These are phyloP conservation scores for Syngnathus floridae DNA, from an alignment of 2,113 vertebrate species.

Conservation along the genomic window DNA sequence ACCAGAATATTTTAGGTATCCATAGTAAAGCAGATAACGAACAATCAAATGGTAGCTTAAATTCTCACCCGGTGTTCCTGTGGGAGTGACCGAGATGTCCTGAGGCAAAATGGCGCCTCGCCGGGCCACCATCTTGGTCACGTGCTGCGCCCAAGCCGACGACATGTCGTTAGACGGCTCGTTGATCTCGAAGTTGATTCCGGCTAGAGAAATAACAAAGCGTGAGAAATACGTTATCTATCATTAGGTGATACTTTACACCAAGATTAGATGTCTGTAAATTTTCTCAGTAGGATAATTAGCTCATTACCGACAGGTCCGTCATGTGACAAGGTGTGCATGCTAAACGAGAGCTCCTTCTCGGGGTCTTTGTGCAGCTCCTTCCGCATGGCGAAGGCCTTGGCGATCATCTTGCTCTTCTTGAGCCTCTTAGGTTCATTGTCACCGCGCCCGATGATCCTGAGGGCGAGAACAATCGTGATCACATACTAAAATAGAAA, in stretches of 20 bases:
- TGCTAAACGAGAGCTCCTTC: constrained; percentile 91
- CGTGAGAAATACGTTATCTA: neutral
- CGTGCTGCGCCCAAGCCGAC: constrained; percentile 93
- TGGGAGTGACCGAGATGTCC: constrained; percentile 88
- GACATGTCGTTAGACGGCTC: constrained; percentile 90
- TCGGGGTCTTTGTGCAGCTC: constrained; percentile 90
- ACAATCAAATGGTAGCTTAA: neutral
- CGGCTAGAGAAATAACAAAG: constrained; percentile 68
- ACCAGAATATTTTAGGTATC: too few relatives aligned
- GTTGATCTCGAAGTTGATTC: constrained; percentile 88
- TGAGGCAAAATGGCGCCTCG: constrained; percentile 94
- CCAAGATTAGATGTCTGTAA: neutral
- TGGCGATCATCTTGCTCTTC: constrained; percentile 99
- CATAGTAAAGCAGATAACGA: neutral
- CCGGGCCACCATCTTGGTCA: constrained; percentile 97
- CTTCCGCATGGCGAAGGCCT: constrained; percentile 91
- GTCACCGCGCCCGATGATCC: constrained; percentile 87
- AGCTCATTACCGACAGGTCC: constrained; percentile 85
- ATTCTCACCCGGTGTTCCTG: constrained; percentile 82
- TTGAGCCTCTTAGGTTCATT: constrained; percentile 95
- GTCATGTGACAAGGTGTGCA: constrained; percentile 92
- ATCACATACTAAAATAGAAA: neutral
- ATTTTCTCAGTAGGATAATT: neutral
- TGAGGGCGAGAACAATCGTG: constrained; percentile 32
- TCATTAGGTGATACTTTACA: constrained; percentile 31